phyloP scores from a whole-genome alignment of 92 coral and sea anemone species.

The Virgularia gustaviana region DNA sequence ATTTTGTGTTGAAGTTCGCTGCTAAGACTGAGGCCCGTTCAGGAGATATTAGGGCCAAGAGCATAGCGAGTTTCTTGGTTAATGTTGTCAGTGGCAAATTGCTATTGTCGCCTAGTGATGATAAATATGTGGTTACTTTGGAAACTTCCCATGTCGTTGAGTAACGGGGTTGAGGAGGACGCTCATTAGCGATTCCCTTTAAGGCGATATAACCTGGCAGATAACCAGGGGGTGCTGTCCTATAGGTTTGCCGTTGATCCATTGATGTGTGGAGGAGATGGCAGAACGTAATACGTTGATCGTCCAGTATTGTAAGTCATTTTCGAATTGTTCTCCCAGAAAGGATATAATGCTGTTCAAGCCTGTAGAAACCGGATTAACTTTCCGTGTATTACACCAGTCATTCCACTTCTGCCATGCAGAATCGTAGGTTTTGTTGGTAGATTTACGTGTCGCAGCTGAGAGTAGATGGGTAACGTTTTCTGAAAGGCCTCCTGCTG shows the following conservation, averaged over 20 bases:
- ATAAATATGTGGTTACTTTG: background rate
- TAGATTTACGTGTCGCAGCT: constrained; percentile 50
- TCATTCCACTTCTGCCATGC: constrained; percentile 45
- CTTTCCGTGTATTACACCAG: constrained; percentile 58
- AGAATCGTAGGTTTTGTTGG: constrained; percentile 46
- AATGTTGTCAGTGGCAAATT: background rate
- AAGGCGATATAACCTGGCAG: too few relatives aligned
- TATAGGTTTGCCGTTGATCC: background rate
- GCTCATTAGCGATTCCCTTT: constrained; percentile 9
- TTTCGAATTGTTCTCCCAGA: constrained; percentile 6
- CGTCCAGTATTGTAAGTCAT: background rate
- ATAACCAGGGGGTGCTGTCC: constrained; percentile 7
- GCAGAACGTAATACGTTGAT: constrained; percentile 23
- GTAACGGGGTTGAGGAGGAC: too few relatives aligned
- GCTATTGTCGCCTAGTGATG: background rate
- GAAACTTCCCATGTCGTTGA: background rate
- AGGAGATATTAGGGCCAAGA: background rate
- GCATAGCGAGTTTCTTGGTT: background rate
- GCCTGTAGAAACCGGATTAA: constrained; percentile 53
- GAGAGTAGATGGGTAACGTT: constrained; percentile 45
- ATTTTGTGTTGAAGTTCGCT: background rate
- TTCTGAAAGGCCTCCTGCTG: constrained; percentile 44
- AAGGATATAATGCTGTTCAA: constrained; percentile 5
- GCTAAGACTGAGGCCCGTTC: background rate
- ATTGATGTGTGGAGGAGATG: background rate